Conservation (phyloP, 2,797 vertebrate genomes). For the Tamandua tetradactyla region DNA sequence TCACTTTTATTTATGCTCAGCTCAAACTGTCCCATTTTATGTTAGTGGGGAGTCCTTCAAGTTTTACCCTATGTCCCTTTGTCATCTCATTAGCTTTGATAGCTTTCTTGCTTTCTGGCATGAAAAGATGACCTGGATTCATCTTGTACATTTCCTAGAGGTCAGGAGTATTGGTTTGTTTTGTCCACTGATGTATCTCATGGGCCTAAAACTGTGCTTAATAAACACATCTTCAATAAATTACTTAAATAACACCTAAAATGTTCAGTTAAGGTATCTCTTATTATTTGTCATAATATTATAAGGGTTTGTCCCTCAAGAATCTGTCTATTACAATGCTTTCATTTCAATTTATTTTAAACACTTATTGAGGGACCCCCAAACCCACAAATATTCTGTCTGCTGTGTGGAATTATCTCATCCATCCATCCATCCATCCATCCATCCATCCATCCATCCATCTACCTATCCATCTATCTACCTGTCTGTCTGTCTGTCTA, state of each 20-base stretch:
- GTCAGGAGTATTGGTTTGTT: not conserved
- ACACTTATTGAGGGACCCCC: not conserved
- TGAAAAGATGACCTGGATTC: not conserved
- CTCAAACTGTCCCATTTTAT: not conserved
- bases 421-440: no score
- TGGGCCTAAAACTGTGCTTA: not conserved
- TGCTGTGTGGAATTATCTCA: not conserved
- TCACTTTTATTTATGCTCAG: not conserved
- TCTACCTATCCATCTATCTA: no score
- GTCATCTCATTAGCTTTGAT: not conserved
- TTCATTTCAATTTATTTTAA: not conserved
- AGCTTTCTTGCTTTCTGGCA: not conserved
- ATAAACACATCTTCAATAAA: not conserved
- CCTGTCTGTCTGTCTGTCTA: no score
- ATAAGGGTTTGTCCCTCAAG: not conserved
- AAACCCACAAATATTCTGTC: not conserved
- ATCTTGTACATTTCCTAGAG: not conserved
- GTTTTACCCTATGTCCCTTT: not conserved
- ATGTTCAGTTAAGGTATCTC: not conserved
- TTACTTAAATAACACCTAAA: not conserved
- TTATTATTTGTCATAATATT: not conserved
- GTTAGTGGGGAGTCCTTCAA: not conserved
- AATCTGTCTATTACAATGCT: not conserved
- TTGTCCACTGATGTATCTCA: not conserved
- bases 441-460: no score